These are phyloP conservation scores for Cacoxenus indagator DNA, from an alignment of 2,888 invertebrate genomes.

Conservation along the genomic window DNA sequence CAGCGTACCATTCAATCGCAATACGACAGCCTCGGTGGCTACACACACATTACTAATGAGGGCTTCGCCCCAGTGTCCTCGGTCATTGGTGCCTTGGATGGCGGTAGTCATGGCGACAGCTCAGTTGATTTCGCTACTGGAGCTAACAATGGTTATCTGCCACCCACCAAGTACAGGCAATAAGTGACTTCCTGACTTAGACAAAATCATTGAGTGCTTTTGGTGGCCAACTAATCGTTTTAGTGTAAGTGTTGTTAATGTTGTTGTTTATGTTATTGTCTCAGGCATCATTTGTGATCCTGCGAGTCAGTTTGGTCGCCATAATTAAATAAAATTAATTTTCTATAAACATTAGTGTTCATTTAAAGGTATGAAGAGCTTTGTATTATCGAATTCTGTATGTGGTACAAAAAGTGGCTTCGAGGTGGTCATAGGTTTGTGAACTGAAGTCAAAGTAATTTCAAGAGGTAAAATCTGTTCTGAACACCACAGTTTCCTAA, in stretches of 20 bases:
- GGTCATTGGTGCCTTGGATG: constrained; percentile 44
- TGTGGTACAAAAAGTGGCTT: too few species aligned
- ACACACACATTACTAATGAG: constrained; percentile 43
- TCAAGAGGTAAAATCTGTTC: too few species aligned
- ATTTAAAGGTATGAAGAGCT: too few species aligned
- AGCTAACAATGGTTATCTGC: constrained; percentile 31
- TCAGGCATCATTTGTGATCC: neutral
- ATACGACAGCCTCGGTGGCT: constrained; percentile 47
- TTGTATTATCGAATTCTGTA: too few species aligned
- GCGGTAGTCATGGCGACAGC: constrained; percentile 1
- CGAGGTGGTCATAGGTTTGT: too few species aligned
- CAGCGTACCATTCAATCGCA: constrained; percentile 48
- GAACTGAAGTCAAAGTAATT: too few species aligned
- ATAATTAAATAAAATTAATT: constrained; percentile 8
- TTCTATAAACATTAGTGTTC: too few species aligned
- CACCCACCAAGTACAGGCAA: constrained; percentile 30
- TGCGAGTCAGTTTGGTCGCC: neutral
- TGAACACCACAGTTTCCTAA: too few species aligned
- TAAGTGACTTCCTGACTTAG: neutral
- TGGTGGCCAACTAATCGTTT: neutral
- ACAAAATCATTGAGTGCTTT: neutral
- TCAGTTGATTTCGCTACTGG: neutral
- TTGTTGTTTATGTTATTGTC: constrained; percentile 7
- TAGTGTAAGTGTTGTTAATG: neutral
- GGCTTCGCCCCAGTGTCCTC: constrained; percentile 43